A percentile compares a stretch with the other conserved stretches of the same genome.
phyloP scores from a whole-genome alignment of 2,113 vertebrate genomes.

The Eudyptes chrysolophus region DNA sequence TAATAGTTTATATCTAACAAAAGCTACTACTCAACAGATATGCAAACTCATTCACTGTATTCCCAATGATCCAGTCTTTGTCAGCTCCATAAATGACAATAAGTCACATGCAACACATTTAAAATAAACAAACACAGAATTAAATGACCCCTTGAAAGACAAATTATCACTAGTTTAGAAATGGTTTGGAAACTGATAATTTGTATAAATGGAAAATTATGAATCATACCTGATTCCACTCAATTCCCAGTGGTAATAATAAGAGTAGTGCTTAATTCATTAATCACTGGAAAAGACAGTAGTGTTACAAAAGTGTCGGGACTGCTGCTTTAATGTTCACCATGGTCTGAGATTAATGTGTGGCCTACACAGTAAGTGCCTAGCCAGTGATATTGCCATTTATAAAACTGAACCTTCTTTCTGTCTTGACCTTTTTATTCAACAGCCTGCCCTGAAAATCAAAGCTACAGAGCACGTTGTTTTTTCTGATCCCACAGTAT shows the following conservation, averaged over 20 bases:
- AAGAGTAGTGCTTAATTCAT: slow-evolving; percentile 1
- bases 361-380: neutral
- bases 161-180: neutral
- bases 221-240: neutral
- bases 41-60: neutral
- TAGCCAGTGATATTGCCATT: neutral
- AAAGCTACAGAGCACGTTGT: neutral
- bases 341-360: neutral
- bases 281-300: neutral
- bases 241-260: neutral
- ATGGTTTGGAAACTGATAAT: neutral
- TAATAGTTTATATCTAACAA: neutral
- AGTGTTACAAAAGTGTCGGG: neutral
- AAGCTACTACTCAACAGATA: neutral
- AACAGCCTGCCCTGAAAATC: neutral
- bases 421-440: neutral
- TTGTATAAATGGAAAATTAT: neutral
- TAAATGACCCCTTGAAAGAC: neutral
- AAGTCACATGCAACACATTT: neutral
- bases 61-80: neutral
- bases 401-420: neutral
- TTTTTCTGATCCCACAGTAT: neutral
- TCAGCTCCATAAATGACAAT: neutral
- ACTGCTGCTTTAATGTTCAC: neutral
- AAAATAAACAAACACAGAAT: neutral